Evolutionary conservation across 2,797 vertebrate species (phyloP).

Genomic region (Lagocephalus sceleratus): DNA sequence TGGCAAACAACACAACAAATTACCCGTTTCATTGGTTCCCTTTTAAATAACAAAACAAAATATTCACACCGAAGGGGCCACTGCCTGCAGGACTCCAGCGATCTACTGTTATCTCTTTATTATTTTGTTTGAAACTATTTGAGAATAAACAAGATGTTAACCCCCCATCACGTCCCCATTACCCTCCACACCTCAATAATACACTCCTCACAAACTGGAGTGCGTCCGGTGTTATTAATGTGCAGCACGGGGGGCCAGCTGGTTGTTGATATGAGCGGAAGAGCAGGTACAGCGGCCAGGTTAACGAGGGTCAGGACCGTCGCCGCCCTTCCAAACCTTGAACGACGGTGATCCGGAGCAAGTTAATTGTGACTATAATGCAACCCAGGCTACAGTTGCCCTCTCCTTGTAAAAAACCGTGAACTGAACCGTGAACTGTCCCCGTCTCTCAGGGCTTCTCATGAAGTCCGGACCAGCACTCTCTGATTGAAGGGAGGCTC

Average conservation of each 20-base stretch:
- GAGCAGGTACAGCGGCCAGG: slow-evolving; percentile 45
- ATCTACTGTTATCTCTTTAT: slow-evolving; percentile 8
- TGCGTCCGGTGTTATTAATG: slow-evolving; percentile 26
- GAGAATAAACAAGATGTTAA: slow-evolving; percentile 32
- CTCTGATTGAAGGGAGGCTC: slow-evolving; percentile 2
- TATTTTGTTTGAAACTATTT: slow-evolving; percentile 29
- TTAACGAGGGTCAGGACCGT: slow-evolving; percentile 61
- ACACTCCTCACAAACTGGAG: slow-evolving; percentile 17
- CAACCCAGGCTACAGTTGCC: slow-evolving; percentile 28
- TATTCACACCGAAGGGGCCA: slow-evolving; percentile 22
- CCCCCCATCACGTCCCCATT: background rate
- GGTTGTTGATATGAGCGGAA: slow-evolving; percentile 46
- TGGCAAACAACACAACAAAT: slow-evolving; percentile 15
- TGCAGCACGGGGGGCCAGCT: slow-evolving; percentile 19
- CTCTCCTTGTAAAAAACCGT: slow-evolving; percentile 44
- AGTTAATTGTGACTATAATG: slow-evolving; percentile 54
- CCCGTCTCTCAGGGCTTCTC: slow-evolving; percentile 16
- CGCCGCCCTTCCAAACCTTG: slow-evolving; percentile 30
- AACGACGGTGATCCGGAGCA: slow-evolving; percentile 15
- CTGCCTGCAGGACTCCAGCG: slow-evolving; percentile 24
- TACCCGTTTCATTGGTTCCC: slow-evolving; percentile 13
- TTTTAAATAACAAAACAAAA: slow-evolving; percentile 32
- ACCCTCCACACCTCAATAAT: slow-evolving; percentile 1
- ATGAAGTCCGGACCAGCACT: slow-evolving; percentile 11
- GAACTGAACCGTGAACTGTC: slow-evolving; percentile 27